Evolutionary conservation across 2,113 vertebrate species (phyloP).

Genomic region (Anarhynchus alexandrinus): DNA sequence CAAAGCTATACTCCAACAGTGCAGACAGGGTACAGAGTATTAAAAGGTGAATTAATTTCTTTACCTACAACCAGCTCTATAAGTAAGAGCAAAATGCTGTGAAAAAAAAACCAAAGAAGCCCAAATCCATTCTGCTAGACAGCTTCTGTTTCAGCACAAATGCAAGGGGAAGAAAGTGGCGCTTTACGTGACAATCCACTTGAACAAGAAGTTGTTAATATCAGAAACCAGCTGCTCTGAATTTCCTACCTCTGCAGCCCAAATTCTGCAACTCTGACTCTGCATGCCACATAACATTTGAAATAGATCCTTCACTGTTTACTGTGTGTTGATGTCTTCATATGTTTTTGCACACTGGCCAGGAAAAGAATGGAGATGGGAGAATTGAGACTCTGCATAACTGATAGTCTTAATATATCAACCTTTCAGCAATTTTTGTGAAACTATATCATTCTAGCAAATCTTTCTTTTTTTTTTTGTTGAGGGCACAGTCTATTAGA

Average conservation of each 20-base stretch:
- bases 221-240: neutral
- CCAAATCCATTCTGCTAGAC: neutral
- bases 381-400: neutral
- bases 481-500: neutral
- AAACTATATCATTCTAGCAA: neutral
- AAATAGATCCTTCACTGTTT: neutral
- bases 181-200: neutral
- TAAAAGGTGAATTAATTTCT: neutral
- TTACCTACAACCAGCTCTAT: neutral
- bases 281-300: neutral
- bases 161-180: neutral
- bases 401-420: neutral
- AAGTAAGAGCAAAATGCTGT: neutral
- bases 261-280: neutral
- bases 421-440: neutral
- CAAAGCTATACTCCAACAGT: neutral
- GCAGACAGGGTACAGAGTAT: neutral
- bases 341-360: neutral
- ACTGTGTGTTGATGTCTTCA: neutral
- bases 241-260: neutral
- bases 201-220: neutral
- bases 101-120: neutral
- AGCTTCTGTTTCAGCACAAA: neutral
- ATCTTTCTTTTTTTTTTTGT: neutral
- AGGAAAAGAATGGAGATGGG: neutral